A percentile compares a stretch with the other conserved stretches of the same genome.
These are phyloP conservation scores for Sogatella furcifera DNA, from an alignment of 1,140 invertebrate species.

Conservation along the genomic window DNA sequence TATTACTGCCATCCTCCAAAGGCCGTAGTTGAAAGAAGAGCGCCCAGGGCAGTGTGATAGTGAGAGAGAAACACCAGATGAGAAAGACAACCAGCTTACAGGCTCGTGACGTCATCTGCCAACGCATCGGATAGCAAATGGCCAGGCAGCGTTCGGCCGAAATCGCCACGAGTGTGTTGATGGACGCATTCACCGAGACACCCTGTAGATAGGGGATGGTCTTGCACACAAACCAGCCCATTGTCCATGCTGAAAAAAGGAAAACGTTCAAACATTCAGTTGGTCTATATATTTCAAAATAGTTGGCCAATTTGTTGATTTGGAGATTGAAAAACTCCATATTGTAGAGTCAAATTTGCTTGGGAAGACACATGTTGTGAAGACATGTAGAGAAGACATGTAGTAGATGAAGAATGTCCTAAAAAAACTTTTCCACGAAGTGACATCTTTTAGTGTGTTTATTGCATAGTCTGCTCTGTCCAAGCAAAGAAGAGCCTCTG, in stretches of 20 bases:
- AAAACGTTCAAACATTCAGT: no score
- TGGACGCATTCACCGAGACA: conserved; percentile 49
- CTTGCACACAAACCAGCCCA: conserved; percentile 48
- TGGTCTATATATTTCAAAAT: no score
- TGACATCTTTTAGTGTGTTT: no score
- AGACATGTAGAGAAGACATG: no score
- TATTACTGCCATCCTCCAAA: conserved; percentile 27
- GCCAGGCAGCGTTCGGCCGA: conserved; percentile 47
- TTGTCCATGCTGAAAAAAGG: conserved; percentile 43
- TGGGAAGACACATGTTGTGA: no score
- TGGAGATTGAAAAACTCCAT: no score
- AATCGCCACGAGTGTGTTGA: conserved; percentile 50
- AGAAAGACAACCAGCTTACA: conserved; percentile 35
- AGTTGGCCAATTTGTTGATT: no score
- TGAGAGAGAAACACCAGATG: conserved; percentile 43
- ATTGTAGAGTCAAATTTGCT: no score
- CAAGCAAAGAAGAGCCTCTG: no score
- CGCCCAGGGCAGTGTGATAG: conserved; percentile 46
- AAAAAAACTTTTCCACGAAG: no score
- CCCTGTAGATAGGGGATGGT: conserved; percentile 49
- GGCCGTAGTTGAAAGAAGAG: conserved; percentile 38
- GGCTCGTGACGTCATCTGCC: conserved; percentile 38
- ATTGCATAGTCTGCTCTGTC: no score
- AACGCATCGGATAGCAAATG: conserved; percentile 43
- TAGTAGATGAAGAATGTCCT: no score